phyloP scores from a whole-genome alignment of 2,113 vertebrate species.

The Saimiri boliviensis region DNA sequence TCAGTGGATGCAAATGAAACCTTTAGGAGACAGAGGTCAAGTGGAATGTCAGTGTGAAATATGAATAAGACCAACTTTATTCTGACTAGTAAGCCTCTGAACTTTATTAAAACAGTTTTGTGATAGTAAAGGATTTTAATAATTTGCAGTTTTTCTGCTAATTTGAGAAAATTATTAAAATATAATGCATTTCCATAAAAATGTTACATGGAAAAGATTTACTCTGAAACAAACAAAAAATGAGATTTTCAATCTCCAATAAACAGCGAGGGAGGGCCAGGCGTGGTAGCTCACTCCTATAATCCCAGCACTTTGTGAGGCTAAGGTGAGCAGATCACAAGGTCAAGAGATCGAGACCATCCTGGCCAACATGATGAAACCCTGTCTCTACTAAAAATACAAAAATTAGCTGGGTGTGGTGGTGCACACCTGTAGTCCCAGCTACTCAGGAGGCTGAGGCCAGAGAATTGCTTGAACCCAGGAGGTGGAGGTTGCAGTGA shows the following conservation, averaged over 20 bases:
- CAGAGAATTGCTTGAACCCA: too few species aligned
- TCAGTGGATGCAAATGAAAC: conserved; percentile 59
- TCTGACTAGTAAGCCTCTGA: conserved; percentile 49
- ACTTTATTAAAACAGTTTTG: conserved; percentile 48
- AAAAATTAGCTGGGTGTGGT: too few species aligned
- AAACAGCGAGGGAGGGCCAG: not conserved
- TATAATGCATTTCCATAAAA: conserved; percentile 29
- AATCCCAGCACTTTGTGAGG: too few species aligned
- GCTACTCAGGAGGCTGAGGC: too few species aligned
- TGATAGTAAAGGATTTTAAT: conserved; percentile 2
- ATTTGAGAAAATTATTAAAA: conserved; percentile 4
- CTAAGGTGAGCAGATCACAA: too few species aligned
- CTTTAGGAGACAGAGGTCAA: conserved; percentile 47
- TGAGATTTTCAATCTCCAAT: not conserved
- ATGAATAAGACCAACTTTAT: conserved; percentile 48
- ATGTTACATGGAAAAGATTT: not conserved
- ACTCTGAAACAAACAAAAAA: conserved; percentile 36
- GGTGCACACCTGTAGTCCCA: too few species aligned
- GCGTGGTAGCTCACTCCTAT: too few species aligned
- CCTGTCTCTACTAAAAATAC: too few species aligned
- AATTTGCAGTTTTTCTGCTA: conserved; percentile 38
- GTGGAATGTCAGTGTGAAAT: conserved; percentile 46
- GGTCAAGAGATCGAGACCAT: too few species aligned
- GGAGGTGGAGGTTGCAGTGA: too few species aligned
- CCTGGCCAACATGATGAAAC: too few species aligned